Conservation (phyloP, 2,888 invertebrate species). For the Anoncus sp. region DNA sequence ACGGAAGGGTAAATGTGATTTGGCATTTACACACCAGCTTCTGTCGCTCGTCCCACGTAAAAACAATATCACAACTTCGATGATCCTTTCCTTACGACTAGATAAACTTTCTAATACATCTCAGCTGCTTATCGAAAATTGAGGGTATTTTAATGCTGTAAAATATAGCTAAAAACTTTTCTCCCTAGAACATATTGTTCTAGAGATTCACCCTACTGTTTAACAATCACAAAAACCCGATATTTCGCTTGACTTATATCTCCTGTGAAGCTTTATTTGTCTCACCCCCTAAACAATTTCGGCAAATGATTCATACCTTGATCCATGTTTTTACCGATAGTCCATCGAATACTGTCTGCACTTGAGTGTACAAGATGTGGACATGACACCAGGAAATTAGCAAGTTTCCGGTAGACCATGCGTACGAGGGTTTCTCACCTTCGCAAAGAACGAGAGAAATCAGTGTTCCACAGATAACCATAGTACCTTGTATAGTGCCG, state of each 20-base stretch:
- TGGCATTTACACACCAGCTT: slow-evolving; percentile 20
- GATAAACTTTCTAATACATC: not conserved
- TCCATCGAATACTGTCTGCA: too few species aligned
- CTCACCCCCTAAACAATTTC: not conserved
- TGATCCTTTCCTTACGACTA: not conserved
- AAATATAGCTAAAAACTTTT: not conserved
- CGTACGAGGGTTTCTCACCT: too few species aligned
- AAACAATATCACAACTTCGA: slow-evolving; percentile 10
- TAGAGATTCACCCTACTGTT: not conserved
- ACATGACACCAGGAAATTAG: not conserved
- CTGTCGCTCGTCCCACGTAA: not conserved
- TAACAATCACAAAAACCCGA: not conserved
- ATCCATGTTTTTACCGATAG: too few species aligned
- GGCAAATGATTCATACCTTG: not conserved
- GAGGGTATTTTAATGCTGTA: not conserved
- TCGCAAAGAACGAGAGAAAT: too few species aligned
- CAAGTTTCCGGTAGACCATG: slow-evolving; percentile 13
- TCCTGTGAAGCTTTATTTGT: not conserved
- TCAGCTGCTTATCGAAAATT: not conserved
- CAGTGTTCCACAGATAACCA: not conserved
- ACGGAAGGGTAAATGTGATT: slow-evolving; percentile 2
- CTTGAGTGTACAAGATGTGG: too few species aligned
- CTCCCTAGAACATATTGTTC: not conserved
- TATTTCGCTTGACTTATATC: not conserved
- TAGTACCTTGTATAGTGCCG: not conserved